Evolutionary conservation across 2,888 invertebrate genomes (phyloP), one percentile per base, ranked within the genome.

Genomic region (Phalera bucephala): DNA sequence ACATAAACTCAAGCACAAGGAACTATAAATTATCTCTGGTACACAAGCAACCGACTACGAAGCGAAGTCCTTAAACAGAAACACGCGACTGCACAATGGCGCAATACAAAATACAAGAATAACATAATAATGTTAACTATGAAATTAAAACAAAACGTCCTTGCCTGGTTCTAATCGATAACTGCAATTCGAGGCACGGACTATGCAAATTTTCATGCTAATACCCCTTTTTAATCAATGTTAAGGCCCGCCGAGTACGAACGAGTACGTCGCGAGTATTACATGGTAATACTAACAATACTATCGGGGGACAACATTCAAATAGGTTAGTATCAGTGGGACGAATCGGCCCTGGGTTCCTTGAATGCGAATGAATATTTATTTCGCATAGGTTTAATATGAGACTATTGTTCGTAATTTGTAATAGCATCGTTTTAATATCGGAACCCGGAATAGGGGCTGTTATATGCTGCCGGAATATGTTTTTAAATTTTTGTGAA

Each of bases 141-240:
- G 51, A 64, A 62, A 66, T 64, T 59, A 59, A 59, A 57, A 58
- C 57, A 56, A 62, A 64, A 54, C 49, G 61, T 61, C 63, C 58
- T 66, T 58, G 55, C 55, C 22, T 17, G 35, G 57, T 49, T 68
- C 64, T 64, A 80, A 83, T 84, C 82, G 85, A 85, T 84, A 85
- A 78, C 64, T 75, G 73, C 78, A 67, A 76, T 76, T 76, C 84
- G 67, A 74, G 66, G 80, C 86, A 85, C 86, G 84, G 78, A 73
- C 70, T 80, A 87, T 87, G 87, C 75, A 80, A 88, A 88, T 86
- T 49, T 55, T 70, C 72, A 27, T 27, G 27, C 75, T 78, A 83
- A 84, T 84, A 81, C 74, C 69, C 72, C 65, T 74, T 80, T 79
- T 81, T 86, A 88, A 87, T 88, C 87, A 84, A 82, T 80, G 81